Base-by-base conservation (phyloP, 2,888 invertebrate species). In the Catocala nupta region DNA sequence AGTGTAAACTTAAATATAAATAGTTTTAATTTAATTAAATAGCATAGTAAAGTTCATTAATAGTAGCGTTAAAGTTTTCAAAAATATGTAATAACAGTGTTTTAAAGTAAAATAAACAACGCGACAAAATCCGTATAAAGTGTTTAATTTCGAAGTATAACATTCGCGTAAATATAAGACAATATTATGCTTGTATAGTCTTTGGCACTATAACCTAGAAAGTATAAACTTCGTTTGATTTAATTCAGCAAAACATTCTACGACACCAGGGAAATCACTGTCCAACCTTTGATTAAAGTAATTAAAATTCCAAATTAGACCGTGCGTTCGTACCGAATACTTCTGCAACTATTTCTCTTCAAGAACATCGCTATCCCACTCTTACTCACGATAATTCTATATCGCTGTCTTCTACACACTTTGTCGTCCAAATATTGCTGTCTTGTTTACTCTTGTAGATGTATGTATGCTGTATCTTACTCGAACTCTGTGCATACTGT, bases 231-330 rank as follows among this genome's bases (percentile, higher is more conserved):
- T 16, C 55, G 36, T 50, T 54, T 39, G 39, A 61, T 51, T 61
- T 56, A 55, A 61, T 56, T 61, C 33, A 5, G 7, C 51, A 11
- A 56, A 61, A 55, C 51, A 47, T 52, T 52, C n/a, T 12, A 13
- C 43, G 16, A 10, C 60, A 63, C 75, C 42, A 8, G 66, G 71
- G 63, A 73, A 75, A 71, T 73, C 67, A 65, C 63, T 53, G 58
- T 58, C 73, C 60, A 34, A 39, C 49, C 12, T 71, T 74, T 71
- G 62, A 75, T 74, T 71, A 74, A 76, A 76, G 84, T 83, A 82
- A 86, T 87, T 86, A 87, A 82, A 81, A 82, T 82, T 81, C 85
- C 82, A 83, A 85, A 87, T 86, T 86, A 84, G 82, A 76, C 69
- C 62, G 56, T 58, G 63, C 70, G 61, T 57, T 71, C 65, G 7